Evolutionary conservation across 2,888 invertebrate species (phyloP).

Genomic region (Melinaea menophilus): DNA sequence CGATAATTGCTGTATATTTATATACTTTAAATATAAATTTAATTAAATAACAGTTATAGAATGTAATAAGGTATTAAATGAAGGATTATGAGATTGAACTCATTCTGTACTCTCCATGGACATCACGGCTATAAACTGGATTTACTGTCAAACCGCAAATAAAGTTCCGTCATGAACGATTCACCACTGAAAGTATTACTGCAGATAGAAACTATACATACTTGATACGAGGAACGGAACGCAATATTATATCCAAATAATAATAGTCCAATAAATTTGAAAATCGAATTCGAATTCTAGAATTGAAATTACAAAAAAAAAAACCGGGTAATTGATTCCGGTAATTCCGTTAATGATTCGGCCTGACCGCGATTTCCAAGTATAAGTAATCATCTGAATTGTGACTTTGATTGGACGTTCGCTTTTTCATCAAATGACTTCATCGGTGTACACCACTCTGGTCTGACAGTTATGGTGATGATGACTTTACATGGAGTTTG

Average conservation of each 20-base stretch:
- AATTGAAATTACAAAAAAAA: constrained; percentile 39
- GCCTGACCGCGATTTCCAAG: constrained; percentile 68
- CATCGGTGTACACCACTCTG: constrained; percentile 56
- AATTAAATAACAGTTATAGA: constrained; percentile 28
- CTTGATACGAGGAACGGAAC: not conserved
- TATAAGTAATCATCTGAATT: constrained; percentile 73
- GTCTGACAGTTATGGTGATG: constrained; percentile 29
- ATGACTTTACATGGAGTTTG: constrained; percentile 29
- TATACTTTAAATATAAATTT: constrained; percentile 46
- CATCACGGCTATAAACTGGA: constrained; percentile 51
- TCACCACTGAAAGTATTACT: constrained; percentile 28
- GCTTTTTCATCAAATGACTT: constrained; percentile 74
- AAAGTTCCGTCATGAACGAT: constrained; percentile 52
- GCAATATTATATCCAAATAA: no score
- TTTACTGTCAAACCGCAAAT: constrained; percentile 70
- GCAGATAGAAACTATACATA: constrained; percentile 9
- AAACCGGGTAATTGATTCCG: constrained; percentile 58
- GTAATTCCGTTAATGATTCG: constrained; percentile 71
- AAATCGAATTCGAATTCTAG: constrained; percentile 24
- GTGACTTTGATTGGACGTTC: constrained; percentile 58
- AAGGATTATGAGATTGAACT: constrained; percentile 27
- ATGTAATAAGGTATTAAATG: constrained; percentile 25
- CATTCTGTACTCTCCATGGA: constrained; percentile 32
- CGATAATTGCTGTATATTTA: constrained; percentile 70
- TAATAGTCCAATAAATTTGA: no score